Conservation (phyloP, 1,140 invertebrate species). For the Sarcophaga peregrina region DNA sequence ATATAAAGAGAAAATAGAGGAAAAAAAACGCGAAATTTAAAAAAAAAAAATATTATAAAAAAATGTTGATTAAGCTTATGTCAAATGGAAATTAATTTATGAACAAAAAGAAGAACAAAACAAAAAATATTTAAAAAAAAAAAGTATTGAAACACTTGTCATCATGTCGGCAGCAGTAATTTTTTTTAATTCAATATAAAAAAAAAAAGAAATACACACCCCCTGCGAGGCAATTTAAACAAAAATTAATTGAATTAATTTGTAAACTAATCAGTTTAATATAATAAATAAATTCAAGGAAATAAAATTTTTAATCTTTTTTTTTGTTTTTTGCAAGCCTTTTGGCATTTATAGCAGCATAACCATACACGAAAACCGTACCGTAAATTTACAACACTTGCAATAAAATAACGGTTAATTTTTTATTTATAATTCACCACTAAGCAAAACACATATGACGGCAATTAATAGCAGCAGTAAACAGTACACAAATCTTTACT, state of each 20-base stretch:
- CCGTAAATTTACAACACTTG: too few species aligned
- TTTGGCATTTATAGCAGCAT: too few species aligned
- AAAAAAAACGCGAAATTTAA: neutral
- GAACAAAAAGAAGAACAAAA: neutral
- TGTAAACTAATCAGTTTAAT: constrained; percentile 21
- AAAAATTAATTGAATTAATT: constrained; percentile 41
- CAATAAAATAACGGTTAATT: too few species aligned
- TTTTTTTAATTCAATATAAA: neutral
- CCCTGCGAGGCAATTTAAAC: neutral
- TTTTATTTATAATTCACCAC: too few species aligned
- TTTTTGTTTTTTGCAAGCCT: neutral
- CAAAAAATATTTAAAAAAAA: neutral
- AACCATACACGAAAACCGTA: too few species aligned
- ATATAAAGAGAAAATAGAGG: too few species aligned
- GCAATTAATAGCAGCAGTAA: too few species aligned
- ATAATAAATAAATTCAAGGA: neutral
- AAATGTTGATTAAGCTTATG: constrained; percentile 23
- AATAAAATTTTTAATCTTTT: neutral
- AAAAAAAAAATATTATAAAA: constrained; percentile 4
- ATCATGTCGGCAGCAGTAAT: neutral
- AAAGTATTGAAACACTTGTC: constrained; percentile 24
- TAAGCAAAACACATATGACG: too few species aligned
- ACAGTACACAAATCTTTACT: too few species aligned
- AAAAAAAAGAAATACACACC: neutral
- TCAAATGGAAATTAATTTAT: constrained; percentile 14